Base-by-base conservation (phyloP, 1,140 invertebrate genomes). In the Euglossa dilemma region DNA sequence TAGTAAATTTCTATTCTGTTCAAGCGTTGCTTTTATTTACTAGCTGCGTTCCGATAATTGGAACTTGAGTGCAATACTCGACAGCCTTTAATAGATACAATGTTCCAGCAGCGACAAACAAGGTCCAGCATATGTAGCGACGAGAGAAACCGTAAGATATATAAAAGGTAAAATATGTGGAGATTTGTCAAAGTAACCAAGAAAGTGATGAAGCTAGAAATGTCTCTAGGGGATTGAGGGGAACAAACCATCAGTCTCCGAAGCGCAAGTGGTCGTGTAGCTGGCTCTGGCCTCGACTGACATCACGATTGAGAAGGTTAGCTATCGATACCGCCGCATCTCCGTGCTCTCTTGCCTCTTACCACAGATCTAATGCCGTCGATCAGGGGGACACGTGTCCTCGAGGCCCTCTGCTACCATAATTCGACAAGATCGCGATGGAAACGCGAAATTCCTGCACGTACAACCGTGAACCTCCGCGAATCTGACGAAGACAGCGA, bases 171-270 rank as follows among this genome's bases (percentile, higher is more conserved):
- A 36, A 36, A 36, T 36, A 36, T 36, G 36, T 36, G 1, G 36
- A 36, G 36, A 36, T 36, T 4, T 36, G 36, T 36, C 1, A 4
- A 36, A 1, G 36, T 36, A 36, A 36, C 36, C 4, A 36, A 36
- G 36, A 36, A 36, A 36, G 36, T 4, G 36, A 36, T 4, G 36
- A 36, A 18, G 16, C 16, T 36, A 4, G 7, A 0, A 63, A 61
- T 14, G 20, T 16, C 20, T 14, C 6, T 18, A 11, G 23, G 23
- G 28, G 5, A 69, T n/a, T 63, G 18, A 12, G 0, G 5, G 18
- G 4, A 23, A 87, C 86, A 25, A 83, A 87, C 86, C 86, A 36
- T 87, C 86, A 28, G 86, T 87, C 12, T 87, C 86, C 23, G 86
- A 87, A 43, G 80, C 59, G 52, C 80, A 87, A 87, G 75, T 84